A percentile compares a stretch with the other conserved stretches of the same genome.
Conservation (phyloP, 2,888 invertebrate genomes). For the Pomacea canaliculata region DNA sequence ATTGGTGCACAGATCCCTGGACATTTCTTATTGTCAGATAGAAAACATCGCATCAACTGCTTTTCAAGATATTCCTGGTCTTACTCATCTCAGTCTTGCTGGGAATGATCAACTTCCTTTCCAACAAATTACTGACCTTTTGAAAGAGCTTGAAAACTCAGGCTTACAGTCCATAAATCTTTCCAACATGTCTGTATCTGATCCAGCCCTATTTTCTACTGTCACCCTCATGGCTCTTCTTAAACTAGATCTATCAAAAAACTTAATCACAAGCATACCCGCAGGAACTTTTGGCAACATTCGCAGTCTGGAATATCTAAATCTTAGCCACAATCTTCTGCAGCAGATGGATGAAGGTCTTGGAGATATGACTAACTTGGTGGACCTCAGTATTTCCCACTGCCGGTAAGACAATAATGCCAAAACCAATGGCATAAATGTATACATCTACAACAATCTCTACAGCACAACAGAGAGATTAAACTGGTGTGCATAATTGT, state of each 20-base stretch:
- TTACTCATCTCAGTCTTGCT: conserved; percentile 42
- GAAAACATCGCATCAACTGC: conserved; percentile 37
- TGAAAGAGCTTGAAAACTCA: conserved; percentile 34
- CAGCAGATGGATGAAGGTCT: conserved; percentile 21
- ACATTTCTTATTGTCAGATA: conserved; percentile 49
- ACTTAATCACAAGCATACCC: conserved; percentile 36
- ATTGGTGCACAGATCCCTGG: conserved; percentile 37
- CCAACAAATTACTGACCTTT: conserved; percentile 19
- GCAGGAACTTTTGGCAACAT: conserved; percentile 39
- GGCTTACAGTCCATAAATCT: conserved; percentile 32
- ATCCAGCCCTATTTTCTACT: conserved; percentile 30
- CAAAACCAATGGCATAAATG: neutral
- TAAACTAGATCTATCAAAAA: conserved; percentile 41
- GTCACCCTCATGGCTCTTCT: conserved; percentile 34
- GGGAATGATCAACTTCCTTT: conserved; percentile 40
- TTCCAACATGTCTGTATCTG: conserved; percentile 34
- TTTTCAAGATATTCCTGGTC: conserved; percentile 37
- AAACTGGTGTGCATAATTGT: too few relatives aligned
- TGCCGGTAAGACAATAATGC: conserved; percentile 6
- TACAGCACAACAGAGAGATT: too few relatives aligned
- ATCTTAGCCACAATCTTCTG: conserved; percentile 44
- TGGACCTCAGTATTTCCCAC: conserved; percentile 41
- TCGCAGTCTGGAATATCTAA: conserved; percentile 38
- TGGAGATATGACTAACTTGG: conserved; percentile 33
- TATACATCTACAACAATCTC: too few relatives aligned